Evolutionary conservation across 2,888 invertebrate genomes (phyloP).

Genomic region (Dyspetes luteomarginatus): DNA sequence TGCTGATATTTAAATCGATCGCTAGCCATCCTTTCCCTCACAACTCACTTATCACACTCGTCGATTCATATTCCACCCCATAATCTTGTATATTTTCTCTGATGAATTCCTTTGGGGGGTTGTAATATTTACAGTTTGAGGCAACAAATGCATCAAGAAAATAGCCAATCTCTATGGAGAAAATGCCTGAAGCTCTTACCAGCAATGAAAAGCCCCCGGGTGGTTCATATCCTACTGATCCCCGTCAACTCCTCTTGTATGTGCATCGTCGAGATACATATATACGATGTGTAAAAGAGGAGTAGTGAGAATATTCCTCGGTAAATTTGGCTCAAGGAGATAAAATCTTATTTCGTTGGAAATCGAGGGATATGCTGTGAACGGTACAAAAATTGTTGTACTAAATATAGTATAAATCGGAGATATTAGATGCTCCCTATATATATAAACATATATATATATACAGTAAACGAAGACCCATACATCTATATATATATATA

Average conservation of each 20-base stretch:
- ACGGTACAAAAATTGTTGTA: constrained; percentile 38
- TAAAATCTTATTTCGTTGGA: constrained; percentile 12
- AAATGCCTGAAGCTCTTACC: constrained; percentile 26
- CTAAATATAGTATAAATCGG: too few species aligned
- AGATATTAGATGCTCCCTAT: too few species aligned
- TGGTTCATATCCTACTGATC: constrained; percentile 38
- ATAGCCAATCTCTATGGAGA: background rate
- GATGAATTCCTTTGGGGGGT: background rate
- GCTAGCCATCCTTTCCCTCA: background rate
- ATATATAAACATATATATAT: background rate
- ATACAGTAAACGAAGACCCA: background rate
- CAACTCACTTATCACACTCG: too few species aligned
- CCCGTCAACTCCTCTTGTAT: background rate
- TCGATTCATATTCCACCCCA: background rate
- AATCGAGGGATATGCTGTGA: constrained; percentile 30
- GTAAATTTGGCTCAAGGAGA: background rate
- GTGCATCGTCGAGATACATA: background rate
- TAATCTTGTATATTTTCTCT: background rate
- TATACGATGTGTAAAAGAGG: background rate
- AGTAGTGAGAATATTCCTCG: constrained; percentile 37
- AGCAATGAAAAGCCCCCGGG: constrained; percentile 17
- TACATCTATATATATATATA: background rate
- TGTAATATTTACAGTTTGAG: background rate
- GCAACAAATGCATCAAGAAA: constrained; percentile 2
- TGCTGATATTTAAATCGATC: background rate